Evolutionary conservation across 2,888 invertebrate species (phyloP), one percentile per base, ranked within the genome.

Genomic region (Drosophila pegasa): DNA sequence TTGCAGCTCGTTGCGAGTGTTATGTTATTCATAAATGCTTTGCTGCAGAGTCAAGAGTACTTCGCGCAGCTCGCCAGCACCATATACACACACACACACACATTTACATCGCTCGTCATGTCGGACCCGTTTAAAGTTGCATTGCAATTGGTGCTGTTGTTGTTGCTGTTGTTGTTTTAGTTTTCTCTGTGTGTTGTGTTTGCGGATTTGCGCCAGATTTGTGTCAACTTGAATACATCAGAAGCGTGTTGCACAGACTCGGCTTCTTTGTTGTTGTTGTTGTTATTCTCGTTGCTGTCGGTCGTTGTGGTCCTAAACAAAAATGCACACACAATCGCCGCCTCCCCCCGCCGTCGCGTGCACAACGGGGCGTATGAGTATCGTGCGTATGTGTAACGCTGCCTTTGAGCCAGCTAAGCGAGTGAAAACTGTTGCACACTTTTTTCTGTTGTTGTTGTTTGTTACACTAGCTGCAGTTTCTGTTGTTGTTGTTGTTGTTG

Each of bases 201-300:
- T 43, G 71, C 75, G 82, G 85, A 87, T 85, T 85, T 85, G 75
- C 75, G 80, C 81, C 88, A 87, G 86, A 87, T 87, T 87, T 87
- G 86, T 87, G 86, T 87, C 86, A 87, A 87, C 86, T 87, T 86
- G 87, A 87, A 87, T 87, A 80, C 86, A 86, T 86, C 87, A 87
- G 74, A 80, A 80, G 72, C 77, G 83, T 66, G 83, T 66, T 87
- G 75, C 77, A 77, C 65, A 82, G 82, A 84, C 82, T 82, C 84
- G 80, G 75, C 75, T 75, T 76, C 73, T 65, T 58, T 70, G 40
- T 58, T 59, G 54, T 37, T 57, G 22, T 71, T 69, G 58, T 35
- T 57, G 51, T 35, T 57, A 57, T 65, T 48, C 48, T 62, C 6
- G 52, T 37, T 48, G 57, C 57, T 71, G 67, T 60, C 51, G 64